These are phyloP conservation scores for Aix galericulata DNA, from an alignment of 2,113 vertebrate species.

Conservation along the genomic window DNA sequence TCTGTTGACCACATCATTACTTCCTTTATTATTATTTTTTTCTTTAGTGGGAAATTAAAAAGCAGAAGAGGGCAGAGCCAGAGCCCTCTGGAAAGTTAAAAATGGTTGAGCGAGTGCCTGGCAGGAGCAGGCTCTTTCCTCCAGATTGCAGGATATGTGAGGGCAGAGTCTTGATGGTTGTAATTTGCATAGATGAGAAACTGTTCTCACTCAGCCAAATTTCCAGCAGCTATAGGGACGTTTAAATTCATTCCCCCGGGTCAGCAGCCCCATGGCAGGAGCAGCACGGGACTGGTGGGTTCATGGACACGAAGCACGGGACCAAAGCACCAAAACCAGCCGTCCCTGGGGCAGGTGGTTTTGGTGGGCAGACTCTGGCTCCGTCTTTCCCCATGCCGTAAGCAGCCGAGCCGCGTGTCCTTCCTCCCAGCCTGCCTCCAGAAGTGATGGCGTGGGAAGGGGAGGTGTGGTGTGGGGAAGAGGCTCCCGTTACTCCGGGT, in stretches of 20 bases:
- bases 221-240: background rate
- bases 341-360: background rate
- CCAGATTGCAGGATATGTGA: background rate
- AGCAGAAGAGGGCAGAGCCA: background rate
- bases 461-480: background rate
- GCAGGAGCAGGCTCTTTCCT: constrained; percentile 17
- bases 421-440: background rate
- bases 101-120: constrained; percentile 1
- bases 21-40: constrained; percentile 9
- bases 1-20: background rate
- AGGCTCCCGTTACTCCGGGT: background rate
- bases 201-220: background rate
- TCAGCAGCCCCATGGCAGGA: background rate
- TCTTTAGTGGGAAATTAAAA: constrained; percentile 14
- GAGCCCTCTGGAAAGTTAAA: background rate
- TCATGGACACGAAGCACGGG: background rate
- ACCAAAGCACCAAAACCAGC: accelerated
- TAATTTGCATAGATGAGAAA: constrained; percentile 13
- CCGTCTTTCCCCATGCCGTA: accelerated
- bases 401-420: background rate
- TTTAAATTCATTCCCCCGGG: background rate
- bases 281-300: background rate
- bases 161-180: constrained; percentile 23
- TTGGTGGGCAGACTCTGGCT: background rate
- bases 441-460: background rate